Base-by-base conservation (phyloP, 2,888 invertebrate genomes). In the Aleiodes alternator region DNA sequence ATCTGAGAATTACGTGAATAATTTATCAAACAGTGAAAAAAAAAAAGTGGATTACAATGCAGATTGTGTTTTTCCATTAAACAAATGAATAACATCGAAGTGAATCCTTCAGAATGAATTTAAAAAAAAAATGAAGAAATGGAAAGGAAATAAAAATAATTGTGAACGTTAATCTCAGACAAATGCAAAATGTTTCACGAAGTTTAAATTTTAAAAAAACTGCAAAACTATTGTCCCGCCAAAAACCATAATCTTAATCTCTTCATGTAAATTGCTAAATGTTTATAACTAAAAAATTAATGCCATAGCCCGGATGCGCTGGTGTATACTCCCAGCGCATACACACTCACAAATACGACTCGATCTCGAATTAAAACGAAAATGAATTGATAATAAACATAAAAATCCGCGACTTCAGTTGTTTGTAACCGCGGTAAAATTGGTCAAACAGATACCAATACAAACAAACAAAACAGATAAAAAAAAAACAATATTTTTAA, bases 301-400 rank as follows among this genome's bases (percentile, higher is more conserved):
- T 89, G 89, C 89, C 89, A 89, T 89, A 89, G 89, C 89, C 89
- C 89, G 89, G 89, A 89, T 89, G 89, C 89, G 88, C 89, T 89
- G 89, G 89, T 89, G 89, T 84, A 89, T 89, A 89, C 89, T 89
- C 89, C 89, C 89, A 89, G 89, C 86, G 89, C 89, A 89, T 89
- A 89, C 88, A 89, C 89, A 89, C 82, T 89, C 86, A 89, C 89
- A 89, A 89, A 88, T 88, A 89, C 87, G 89, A 89, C 89, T 89
- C 88, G 89, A 89, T 84, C 86, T 87, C 84, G 87, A 87, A 86
- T 85, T 81, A 85, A 68, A 87, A 87, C 84, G 86, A 82, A 86
- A 85, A 23, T 23, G 23, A 85, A 77, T 75, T 43, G 70, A 69
- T 82, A 81, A 4, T 31, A 34, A 34, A 34, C 34, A 85, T 82